Base-by-base conservation (phyloP, 2,888 invertebrate genomes). In the Plusia festucae region DNA sequence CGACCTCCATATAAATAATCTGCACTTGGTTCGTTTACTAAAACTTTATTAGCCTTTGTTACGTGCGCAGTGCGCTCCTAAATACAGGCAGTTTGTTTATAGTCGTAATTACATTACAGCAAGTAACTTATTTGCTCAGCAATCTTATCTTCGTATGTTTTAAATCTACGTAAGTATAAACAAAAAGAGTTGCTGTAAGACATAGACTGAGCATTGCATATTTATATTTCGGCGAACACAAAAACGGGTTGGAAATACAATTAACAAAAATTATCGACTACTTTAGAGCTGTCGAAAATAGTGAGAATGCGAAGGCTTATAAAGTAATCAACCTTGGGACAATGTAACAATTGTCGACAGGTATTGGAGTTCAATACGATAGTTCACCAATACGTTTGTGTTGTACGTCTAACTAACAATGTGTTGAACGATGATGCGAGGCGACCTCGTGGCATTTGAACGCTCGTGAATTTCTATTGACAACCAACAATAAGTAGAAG, bases 1-100 rank as follows among this genome's bases (percentile, higher is more conserved):
- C 91, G 85, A 89, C 85, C 84, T 87, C 90, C 88, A 88, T 91
- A 85, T 82, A 84, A 81, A 85, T 85, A 88, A 87, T 88, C 82
- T 82, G 76, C 78, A 85, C 80, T 82, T 76, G 66, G 70, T 56
- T 44, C 61, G 78, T 84, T 86, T 73, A 83, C 87, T 84, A 83
- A 89, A 88, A 89, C 85, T 85, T 81, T 82, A 79, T 77, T 71
- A 66, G 71, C 63, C 70, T 78, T 72, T 77, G 74, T 84, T 82
- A 83, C 70, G 77, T 81, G 53, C 51, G 11, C 58, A 70, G 77
- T 81, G 53, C 51, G 11, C 58, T 30, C 68, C 56, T 75, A 62
- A 76, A 67, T 54, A 66, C 49, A 60, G 46, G 68, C 55, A 40
- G 68, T 74, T 68, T 73, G 65, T 79, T 73, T 68, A 53, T 30